phyloP scores from a whole-genome alignment of 2,888 invertebrate genomes.

The Lasioglossum leucozonium region DNA sequence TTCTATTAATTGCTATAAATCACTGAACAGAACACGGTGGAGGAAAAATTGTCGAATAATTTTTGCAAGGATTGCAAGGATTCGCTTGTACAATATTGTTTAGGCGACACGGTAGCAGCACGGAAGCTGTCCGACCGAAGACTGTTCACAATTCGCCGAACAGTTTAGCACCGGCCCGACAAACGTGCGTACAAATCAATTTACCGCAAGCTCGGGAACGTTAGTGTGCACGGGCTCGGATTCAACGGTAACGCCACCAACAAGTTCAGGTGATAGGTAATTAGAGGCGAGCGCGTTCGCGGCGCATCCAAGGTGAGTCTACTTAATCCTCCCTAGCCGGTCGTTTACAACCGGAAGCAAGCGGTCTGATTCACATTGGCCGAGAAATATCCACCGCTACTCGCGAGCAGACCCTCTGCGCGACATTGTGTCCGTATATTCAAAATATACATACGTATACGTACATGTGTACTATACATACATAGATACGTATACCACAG shows the following conservation, averaged over 20 bases:
- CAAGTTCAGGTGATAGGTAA: constrained; percentile 67
- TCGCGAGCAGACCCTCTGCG: constrained; percentile 12
- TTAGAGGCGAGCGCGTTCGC: constrained; percentile 65
- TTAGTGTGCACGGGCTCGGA: constrained; percentile 5
- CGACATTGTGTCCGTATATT: constrained; percentile 69
- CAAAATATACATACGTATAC: constrained; percentile 38
- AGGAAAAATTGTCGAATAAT: too few species aligned
- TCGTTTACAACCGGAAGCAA: constrained; percentile 72
- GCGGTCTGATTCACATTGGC: constrained; percentile 62
- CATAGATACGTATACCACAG: too few species aligned
- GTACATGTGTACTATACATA: neutral
- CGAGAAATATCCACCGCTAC: constrained; percentile 61
- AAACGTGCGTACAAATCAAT: constrained; percentile 37
- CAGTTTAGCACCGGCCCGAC: constrained; percentile 14
- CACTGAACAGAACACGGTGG: too few species aligned
- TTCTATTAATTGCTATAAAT: neutral
- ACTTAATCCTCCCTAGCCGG: constrained; percentile 65
- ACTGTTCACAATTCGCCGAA: constrained; percentile 14
- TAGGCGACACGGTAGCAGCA: neutral
- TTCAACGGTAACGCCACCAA: constrained; percentile 42
- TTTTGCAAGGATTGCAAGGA: too few species aligned
- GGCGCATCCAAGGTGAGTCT: constrained; percentile 67
- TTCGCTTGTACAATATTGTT: neutral
- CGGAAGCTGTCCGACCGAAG: neutral
- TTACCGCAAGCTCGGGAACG: constrained; percentile 18